These are phyloP conservation scores for Xylota segnis DNA, from an alignment of 2,888 invertebrate species.

Conservation along the genomic window DNA sequence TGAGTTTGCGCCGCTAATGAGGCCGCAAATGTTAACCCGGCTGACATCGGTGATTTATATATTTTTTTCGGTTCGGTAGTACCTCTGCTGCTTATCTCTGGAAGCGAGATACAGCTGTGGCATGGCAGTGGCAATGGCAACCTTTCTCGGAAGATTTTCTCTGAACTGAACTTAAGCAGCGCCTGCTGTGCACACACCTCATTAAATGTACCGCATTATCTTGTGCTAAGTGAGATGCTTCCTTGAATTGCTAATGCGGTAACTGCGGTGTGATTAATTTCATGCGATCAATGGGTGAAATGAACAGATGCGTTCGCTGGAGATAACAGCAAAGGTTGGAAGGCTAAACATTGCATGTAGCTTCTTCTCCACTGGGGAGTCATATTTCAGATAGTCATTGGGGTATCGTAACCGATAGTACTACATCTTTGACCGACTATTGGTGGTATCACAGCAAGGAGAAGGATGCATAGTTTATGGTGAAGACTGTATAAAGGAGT, in stretches of 20 bases:
- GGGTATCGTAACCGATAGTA: background rate
- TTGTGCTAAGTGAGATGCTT: conserved; percentile 69
- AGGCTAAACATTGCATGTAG: background rate
- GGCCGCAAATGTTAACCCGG: conserved; percentile 78
- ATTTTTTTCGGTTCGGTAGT: conserved; percentile 57
- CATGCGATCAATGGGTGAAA: conserved; percentile 62
- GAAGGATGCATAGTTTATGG: no score
- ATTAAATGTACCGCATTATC: conserved; percentile 74
- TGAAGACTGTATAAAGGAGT: no score
- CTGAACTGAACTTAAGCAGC: conserved; percentile 28
- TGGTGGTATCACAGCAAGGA: background rate
- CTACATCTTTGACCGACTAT: background rate
- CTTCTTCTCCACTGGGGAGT: background rate
- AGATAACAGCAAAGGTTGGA: conserved; percentile 46
- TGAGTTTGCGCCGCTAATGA: conserved; percentile 77
- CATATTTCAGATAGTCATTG: background rate
- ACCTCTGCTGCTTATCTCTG: conserved; percentile 62
- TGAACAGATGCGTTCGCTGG: conserved; percentile 40
- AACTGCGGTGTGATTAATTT: conserved; percentile 73
- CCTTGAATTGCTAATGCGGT: conserved; percentile 71
- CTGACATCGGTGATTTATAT: conserved; percentile 79
- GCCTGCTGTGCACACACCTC: conserved; percentile 75
- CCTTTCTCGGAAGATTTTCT: conserved; percentile 54
- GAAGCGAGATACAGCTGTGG: conserved; percentile 71
- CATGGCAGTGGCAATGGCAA: conserved; percentile 43